Percentiles rank a stretch among this genome's conserved stretches.
Conservation (phyloP, 2,797 vertebrate species). For the Muscicapa comitata region DNA sequence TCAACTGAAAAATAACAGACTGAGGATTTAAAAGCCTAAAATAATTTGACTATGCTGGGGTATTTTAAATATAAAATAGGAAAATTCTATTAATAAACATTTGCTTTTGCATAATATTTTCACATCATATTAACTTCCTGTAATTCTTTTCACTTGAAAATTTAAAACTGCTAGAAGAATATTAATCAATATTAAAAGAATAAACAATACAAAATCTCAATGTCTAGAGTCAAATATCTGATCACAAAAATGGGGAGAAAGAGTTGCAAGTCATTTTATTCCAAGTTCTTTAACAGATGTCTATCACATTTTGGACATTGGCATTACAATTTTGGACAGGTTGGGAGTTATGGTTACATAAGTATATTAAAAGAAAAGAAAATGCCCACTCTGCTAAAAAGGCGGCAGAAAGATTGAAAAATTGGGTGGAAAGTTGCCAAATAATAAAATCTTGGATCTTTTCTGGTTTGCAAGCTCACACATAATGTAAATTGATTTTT, state of each 20-base stretch:
- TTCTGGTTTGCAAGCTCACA: not conserved
- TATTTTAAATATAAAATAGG: not conserved
- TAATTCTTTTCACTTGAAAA: not conserved
- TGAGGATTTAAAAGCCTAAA: not conserved
- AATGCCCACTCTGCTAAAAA: not conserved
- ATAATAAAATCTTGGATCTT: not conserved
- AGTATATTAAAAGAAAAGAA: not conserved
- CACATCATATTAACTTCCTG: not conserved
- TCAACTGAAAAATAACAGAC: not conserved
- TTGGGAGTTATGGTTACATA: not conserved
- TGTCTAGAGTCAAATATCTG: not conserved
- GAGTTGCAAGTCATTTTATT: not conserved
- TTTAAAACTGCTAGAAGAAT: not conserved
- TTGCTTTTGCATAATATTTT: not conserved
- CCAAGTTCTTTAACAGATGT: not conserved
- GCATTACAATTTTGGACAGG: not conserved
- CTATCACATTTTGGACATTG: not conserved
- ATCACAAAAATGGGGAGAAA: not conserved
- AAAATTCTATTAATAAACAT: not conserved
- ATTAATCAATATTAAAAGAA: not conserved
- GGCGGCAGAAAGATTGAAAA: not conserved
- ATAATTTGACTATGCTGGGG: not conserved
- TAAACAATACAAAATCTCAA: not conserved
- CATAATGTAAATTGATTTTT: not conserved
- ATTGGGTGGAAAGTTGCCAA: not conserved